Evolutionary conservation across 2,888 invertebrate species (phyloP).

Genomic region (Leptopilina syphax): DNA sequence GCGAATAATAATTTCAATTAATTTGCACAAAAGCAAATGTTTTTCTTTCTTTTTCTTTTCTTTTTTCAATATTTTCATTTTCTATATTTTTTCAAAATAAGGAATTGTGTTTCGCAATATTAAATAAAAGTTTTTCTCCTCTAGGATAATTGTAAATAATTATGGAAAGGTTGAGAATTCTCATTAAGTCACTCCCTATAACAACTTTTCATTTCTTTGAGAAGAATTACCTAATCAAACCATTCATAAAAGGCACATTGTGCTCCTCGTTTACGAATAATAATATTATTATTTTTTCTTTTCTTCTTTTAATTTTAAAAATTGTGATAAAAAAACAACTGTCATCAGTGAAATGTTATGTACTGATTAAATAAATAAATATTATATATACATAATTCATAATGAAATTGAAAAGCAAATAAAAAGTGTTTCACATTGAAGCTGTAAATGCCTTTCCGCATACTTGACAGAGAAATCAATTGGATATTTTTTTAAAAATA

Average conservation of each 20-base stretch:
- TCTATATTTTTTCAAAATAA: background rate
- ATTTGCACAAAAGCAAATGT: background rate
- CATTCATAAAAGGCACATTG: constrained; percentile 21
- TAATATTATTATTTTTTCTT: background rate
- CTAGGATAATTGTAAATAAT: constrained; percentile 28
- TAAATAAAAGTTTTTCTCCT: background rate
- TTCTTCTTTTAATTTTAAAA: background rate
- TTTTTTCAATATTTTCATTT: constrained; percentile 2
- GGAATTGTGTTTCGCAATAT: background rate
- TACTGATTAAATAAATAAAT: background rate
- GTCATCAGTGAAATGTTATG: background rate
- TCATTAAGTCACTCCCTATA: constrained; percentile 33
- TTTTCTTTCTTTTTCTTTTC: background rate
- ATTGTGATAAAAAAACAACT: background rate
- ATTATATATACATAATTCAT: background rate
- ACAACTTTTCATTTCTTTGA: constrained; percentile 37
- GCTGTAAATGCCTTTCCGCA: background rate
- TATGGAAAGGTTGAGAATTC: constrained; percentile 30
- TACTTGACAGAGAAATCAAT: constrained; percentile 4
- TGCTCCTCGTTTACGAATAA: constrained; percentile 10
- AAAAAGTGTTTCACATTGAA: background rate
- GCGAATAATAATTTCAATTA: background rate
- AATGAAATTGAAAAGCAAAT: background rate
- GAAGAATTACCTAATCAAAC: constrained; percentile 39
- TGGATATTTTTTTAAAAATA: background rate